Evolutionary conservation across 2,888 invertebrate genomes (phyloP).

Genomic region (Morpho achilles): DNA sequence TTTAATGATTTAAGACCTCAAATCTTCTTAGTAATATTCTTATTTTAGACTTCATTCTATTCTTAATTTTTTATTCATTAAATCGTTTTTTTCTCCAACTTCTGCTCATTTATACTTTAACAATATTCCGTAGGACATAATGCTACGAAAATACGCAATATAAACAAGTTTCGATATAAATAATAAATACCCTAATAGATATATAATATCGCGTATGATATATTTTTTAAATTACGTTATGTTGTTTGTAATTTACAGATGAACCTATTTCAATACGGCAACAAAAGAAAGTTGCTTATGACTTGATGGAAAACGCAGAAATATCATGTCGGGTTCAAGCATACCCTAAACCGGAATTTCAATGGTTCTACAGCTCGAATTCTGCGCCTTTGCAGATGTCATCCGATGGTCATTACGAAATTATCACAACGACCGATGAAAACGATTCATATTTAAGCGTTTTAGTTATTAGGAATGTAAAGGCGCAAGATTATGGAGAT

Average conservation of each 20-base stretch:
- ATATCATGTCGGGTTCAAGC: slow-evolving; percentile 94
- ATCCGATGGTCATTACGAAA: slow-evolving; percentile 91
- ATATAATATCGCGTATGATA: too few relatives aligned
- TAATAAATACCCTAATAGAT: too few relatives aligned
- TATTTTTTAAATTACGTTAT: too few relatives aligned
- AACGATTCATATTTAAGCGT: slow-evolving; percentile 93
- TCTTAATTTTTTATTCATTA: too few relatives aligned
- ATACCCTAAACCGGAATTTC: slow-evolving; percentile 94
- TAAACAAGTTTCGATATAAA: too few relatives aligned
- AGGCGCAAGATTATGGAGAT: slow-evolving; percentile 93
- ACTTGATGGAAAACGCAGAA: slow-evolving; percentile 90
- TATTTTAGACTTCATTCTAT: too few relatives aligned
- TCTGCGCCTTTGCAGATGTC: slow-evolving; percentile 86
- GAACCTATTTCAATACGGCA: slow-evolving; percentile 92
- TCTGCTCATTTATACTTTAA: too few relatives aligned
- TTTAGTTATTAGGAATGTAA: slow-evolving; percentile 84
- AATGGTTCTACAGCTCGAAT: slow-evolving; percentile 92
- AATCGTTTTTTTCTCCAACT: too few relatives aligned
- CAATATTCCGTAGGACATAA: too few relatives aligned
- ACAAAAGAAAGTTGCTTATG: slow-evolving; percentile 93
- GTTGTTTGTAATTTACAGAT: slow-evolving; percentile 70
- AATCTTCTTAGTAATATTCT: too few relatives aligned
- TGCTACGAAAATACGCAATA: too few relatives aligned
- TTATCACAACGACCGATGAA: slow-evolving; percentile 88
- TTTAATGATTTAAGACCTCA: too few relatives aligned